Percentiles rank a stretch among this genome's conserved stretches.
phyloP scores from a whole-genome alignment of 2,888 invertebrate genomes.

The Nasonia oneida region DNA sequence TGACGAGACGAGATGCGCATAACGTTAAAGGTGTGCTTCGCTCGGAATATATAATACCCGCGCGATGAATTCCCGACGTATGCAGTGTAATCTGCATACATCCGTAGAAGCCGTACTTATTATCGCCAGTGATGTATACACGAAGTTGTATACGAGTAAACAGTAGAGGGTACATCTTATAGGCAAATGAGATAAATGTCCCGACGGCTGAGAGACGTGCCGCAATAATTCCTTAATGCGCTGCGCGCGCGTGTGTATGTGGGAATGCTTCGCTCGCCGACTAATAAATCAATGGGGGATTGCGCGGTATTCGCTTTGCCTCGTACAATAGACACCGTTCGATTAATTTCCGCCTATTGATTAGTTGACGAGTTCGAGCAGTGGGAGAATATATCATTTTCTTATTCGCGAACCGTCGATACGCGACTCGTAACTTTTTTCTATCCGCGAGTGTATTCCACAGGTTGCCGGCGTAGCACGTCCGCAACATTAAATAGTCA shows the following conservation, averaged over 20 bases:
- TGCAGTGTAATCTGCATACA: conserved; percentile 41
- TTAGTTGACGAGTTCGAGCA: background rate
- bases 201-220: background rate
- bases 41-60: conserved; percentile 7
- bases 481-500: background rate
- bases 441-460: background rate
- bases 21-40: conserved; percentile 54
- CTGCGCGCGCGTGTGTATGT: background rate
- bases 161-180: background rate
- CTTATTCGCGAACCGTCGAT: too few species aligned
- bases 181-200: conserved; percentile 4
- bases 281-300: conserved; percentile 10
- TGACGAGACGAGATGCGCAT: conserved; percentile 50
- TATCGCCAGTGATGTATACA: conserved; percentile 25
- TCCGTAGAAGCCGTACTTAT: conserved; percentile 30
- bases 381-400: too few species aligned
- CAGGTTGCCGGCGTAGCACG: background rate
- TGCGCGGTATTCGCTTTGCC: background rate
- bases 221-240: background rate
- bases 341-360: background rate
- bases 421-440: too few species aligned
- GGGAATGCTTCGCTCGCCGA: background rate
- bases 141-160: background rate
- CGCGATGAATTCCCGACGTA: conserved; percentile 8
- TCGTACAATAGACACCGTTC: background rate